phyloP scores from a whole-genome alignment of 2,113 vertebrate genomes.

The Psilopogon haemacephalus region DNA sequence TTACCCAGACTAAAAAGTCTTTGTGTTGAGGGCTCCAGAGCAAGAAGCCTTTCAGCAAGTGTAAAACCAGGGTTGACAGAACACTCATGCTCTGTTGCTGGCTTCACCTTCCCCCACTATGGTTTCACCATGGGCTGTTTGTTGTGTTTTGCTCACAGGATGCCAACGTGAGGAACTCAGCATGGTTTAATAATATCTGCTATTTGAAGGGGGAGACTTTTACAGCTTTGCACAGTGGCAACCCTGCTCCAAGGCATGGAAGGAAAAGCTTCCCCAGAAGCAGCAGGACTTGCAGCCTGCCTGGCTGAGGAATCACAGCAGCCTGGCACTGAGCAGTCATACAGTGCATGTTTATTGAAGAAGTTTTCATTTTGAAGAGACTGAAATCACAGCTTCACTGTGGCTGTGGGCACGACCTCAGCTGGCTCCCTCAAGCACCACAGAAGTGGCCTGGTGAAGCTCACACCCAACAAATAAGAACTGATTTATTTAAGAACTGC shows the following conservation, averaged over 20 bases:
- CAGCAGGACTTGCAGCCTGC: background rate
- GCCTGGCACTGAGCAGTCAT: background rate
- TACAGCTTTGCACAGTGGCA: background rate
- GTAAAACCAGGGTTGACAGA: accelerated
- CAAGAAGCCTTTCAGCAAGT: too few relatives aligned
- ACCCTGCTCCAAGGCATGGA: background rate
- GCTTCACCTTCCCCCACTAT: accelerated
- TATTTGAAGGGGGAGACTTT: background rate
- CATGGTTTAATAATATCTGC: accelerated
- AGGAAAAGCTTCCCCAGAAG: background rate
- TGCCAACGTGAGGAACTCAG: accelerated
- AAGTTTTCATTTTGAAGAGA: background rate
- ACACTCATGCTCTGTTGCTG: background rate
- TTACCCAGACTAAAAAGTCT: too few relatives aligned
- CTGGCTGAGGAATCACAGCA: background rate
- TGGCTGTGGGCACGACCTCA: background rate
- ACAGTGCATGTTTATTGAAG: background rate
- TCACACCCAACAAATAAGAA: background rate
- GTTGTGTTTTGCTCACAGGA: background rate
- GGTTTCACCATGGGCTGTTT: accelerated
- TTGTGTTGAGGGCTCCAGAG: too few relatives aligned
- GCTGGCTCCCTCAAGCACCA: background rate
- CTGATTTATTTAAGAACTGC: conserved; percentile 1
- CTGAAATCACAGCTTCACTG: background rate
- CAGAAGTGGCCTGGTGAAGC: background rate